These are phyloP conservation scores for Phenacoccus solenopsis DNA, from an alignment of 1,140 invertebrate species.

Conservation along the genomic window DNA sequence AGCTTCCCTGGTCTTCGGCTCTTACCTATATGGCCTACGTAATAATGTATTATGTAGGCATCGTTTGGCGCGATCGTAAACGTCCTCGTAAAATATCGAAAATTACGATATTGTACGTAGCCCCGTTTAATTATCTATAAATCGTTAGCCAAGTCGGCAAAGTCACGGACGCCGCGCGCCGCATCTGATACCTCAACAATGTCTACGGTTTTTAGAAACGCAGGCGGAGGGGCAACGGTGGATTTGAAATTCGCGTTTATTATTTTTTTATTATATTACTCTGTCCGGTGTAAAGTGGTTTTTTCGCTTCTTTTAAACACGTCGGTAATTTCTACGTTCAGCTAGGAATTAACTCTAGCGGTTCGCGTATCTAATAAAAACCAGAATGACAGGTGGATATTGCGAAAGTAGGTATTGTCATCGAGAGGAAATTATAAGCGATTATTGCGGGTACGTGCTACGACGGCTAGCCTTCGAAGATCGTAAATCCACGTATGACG, in stretches of 20 bases:
- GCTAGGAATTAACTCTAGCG: not conserved
- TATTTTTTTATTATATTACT: not conserved
- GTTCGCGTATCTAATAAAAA: not conserved
- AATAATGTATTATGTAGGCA: constrained; percentile 14
- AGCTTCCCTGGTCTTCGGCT: no score
- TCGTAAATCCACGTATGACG: no score
- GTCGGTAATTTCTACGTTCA: not conserved
- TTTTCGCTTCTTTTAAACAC: not conserved
- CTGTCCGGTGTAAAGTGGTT: not conserved
- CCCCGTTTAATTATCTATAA: constrained; percentile 17
- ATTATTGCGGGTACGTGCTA: no score
- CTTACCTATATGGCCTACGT: not conserved
- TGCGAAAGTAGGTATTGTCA: not conserved
- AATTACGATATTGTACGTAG: constrained; percentile 11
- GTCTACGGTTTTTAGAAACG: not conserved
- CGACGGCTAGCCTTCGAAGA: no score
- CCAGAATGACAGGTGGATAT: not conserved
- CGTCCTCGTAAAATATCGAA: constrained; percentile 15
- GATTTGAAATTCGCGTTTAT: not conserved
- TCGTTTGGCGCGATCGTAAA: constrained; percentile 15
- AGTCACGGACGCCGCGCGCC: not conserved
- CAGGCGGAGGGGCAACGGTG: not conserved
- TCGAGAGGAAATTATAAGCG: not conserved
- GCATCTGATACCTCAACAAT: not conserved
- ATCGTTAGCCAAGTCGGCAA: constrained; percentile 6